Percentiles rank a stretch among this genome's conserved stretches.
Evolutionary conservation across 2,888 invertebrate genomes (phyloP).

Genomic region (Trypoxylon attenuatum): DNA sequence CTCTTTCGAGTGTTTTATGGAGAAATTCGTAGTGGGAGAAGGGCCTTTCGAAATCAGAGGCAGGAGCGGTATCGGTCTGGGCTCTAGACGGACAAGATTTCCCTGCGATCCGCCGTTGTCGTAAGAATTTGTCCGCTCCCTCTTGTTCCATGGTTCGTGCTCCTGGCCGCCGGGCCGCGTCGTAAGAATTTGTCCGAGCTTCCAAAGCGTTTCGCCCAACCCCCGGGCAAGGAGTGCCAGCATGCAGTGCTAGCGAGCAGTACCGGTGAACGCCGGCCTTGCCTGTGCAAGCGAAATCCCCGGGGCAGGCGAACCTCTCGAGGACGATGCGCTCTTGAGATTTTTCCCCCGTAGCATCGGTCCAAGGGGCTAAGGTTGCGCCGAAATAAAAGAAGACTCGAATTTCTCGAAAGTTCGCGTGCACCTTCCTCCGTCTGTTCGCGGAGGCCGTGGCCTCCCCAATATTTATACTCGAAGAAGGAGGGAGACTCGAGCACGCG

Average conservation of each 20-base stretch:
- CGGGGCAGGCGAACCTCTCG: constrained; percentile 45
- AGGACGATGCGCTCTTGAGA: constrained; percentile 59
- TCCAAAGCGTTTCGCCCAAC: constrained; percentile 37
- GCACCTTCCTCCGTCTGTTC: neutral
- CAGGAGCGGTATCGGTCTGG: constrained; percentile 30
- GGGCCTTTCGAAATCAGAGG: constrained; percentile 33
- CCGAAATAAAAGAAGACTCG: constrained; percentile 63
- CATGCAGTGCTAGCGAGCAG: too few relatives aligned
- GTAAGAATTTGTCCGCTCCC: neutral
- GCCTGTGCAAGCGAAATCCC: constrained; percentile 47
- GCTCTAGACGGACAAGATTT: constrained; percentile 29
- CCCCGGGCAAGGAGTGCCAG: too few relatives aligned
- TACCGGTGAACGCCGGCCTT: too few relatives aligned
- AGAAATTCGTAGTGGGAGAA: constrained; percentile 19
- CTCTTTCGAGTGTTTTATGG: constrained; percentile 1
- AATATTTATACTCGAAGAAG: neutral
- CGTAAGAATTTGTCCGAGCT: constrained; percentile 54
- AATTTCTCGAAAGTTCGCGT: constrained; percentile 61
- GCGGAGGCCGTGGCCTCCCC: neutral
- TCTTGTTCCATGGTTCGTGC: constrained; percentile 1
- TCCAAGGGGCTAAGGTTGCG: constrained; percentile 26
- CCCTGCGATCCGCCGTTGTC: constrained; percentile 23
- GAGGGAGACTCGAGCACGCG: neutral
- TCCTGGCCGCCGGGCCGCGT: constrained; percentile 28
- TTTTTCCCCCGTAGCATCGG: constrained; percentile 50